Conservation (phyloP, 2,888 invertebrate genomes). For the Sminthurides aquaticus region DNA sequence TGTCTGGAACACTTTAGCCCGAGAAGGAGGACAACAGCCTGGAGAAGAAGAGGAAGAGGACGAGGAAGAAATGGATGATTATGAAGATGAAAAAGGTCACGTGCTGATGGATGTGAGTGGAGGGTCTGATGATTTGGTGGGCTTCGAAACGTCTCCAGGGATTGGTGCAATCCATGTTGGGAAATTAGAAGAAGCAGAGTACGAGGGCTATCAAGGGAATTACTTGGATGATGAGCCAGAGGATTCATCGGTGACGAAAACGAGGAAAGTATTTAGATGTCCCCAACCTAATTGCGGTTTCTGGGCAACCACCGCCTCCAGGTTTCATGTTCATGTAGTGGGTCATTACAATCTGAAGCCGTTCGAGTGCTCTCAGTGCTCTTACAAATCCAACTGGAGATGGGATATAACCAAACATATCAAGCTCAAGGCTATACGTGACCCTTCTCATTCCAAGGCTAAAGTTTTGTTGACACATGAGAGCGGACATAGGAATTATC, state of each 20-base stretch:
- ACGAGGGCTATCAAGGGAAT: constrained; percentile 16
- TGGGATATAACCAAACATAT: constrained; percentile 97
- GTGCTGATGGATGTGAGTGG: constrained; percentile 30
- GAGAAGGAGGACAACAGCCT: constrained; percentile 19
- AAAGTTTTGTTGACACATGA: constrained; percentile 77
- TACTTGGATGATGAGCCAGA: constrained; percentile 18
- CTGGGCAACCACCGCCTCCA: constrained; percentile 85
- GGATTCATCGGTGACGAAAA: constrained; percentile 25
- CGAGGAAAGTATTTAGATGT: constrained; percentile 67
- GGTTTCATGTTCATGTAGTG: constrained; percentile 88
- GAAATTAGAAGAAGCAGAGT: constrained; percentile 32
- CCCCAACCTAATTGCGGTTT: constrained; percentile 71
- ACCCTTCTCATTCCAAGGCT: constrained; percentile 64
- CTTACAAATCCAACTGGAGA: constrained; percentile 90
- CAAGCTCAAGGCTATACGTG: constrained; percentile 75
- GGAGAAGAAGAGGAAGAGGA: constrained; percentile 20
- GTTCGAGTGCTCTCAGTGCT: constrained; percentile 89
- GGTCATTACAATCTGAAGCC: constrained; percentile 75
- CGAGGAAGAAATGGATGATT: constrained; percentile 19
- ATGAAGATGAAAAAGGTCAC: constrained; percentile 26
- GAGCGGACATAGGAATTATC: constrained; percentile 80
- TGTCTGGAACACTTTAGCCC: constrained; percentile 24
- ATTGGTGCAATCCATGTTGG: constrained; percentile 47
- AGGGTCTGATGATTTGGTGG: constrained; percentile 46
- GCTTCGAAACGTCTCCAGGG: constrained; percentile 52